Evolutionary conservation across 2,113 vertebrate species (phyloP), one percentile per base, ranked within the genome.

Genomic region (Melanocharis versteri): DNA sequence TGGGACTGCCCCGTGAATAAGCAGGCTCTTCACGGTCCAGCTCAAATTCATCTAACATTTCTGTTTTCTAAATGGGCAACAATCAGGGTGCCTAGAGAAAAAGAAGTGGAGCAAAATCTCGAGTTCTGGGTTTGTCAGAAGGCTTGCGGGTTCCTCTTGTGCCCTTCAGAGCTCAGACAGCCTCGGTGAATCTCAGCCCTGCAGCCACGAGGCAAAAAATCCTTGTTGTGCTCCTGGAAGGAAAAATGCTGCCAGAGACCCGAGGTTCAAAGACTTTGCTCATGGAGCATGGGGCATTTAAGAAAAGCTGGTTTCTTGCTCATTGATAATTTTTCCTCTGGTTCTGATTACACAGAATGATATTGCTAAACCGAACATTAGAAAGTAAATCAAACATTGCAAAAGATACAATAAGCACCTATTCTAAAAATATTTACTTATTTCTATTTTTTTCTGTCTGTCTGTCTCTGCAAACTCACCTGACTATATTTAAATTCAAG

Each of bases 161-260:
- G 18, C 39, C 54, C 75, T 66, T 42, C 18, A 53, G 28, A 80
- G 40, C 47, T 87, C 83, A 82, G 60, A 7, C 23, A 77, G 40
- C 18, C 47, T 47, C 1, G 0, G 4, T 31, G 51, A 27, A 21
- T 47, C 2, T 0, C 56, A 87, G 48, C 31, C n/a, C 33, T 20
- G 11, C 54, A 71, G 57, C 65, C 69, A 40, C 0, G 0, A 65
- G 45, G 47, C 50, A 84, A 64, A 70, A 68, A 40, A 11, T 26
- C 33, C 40, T 33, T 24, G 0, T 1, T 4, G 30, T 64, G 16
- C 57, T 92, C 40, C 54, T 58, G 23, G 40, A 71, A 64, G 57
- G 11, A 57, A 47, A 90, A 89, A 48, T 5, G 7, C 64, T 51
- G 27, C 40, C 37, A 39, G 56, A 47, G 19, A 14, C 53, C 30